Evolutionary conservation across 2,888 invertebrate species (phyloP).

Genomic region (Anarsia innoxiella): DNA sequence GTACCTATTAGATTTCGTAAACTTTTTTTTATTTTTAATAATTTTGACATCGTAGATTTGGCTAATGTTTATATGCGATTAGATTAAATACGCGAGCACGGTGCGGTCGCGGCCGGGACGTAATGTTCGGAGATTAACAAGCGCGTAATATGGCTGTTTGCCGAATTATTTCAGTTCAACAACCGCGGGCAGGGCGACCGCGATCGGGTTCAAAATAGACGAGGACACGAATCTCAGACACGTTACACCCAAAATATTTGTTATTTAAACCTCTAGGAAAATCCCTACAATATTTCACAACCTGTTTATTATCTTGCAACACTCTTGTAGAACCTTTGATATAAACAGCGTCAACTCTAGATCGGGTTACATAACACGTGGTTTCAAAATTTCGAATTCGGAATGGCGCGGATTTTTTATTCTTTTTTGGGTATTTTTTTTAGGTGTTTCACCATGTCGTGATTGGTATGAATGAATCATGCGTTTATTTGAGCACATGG

Average conservation of each 20-base stretch:
- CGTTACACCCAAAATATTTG: slow-evolving; percentile 43
- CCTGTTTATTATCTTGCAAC: slow-evolving; percentile 17
- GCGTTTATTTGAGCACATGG: too few relatives aligned
- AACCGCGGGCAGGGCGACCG: slow-evolving; percentile 65
- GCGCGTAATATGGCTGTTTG: slow-evolving; percentile 66
- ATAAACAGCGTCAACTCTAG: slow-evolving; percentile 14
- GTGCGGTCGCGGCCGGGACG: slow-evolving; percentile 35
- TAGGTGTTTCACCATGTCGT: slow-evolving; percentile 18
- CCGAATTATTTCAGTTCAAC: slow-evolving; percentile 74
- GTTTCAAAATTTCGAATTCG: slow-evolving; percentile 24
- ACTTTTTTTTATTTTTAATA: too few relatives aligned
- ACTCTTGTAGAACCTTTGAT: slow-evolving; percentile 20
- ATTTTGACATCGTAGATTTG: too few relatives aligned
- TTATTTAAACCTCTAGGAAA: slow-evolving; percentile 11
- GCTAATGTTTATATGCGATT: too few relatives aligned
- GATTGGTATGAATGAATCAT: slow-evolving; percentile 29
- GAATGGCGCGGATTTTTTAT: slow-evolving; percentile 14
- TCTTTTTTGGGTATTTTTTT: slow-evolving; percentile 14
- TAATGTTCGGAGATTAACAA: slow-evolving; percentile 57
- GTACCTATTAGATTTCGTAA: too few relatives aligned
- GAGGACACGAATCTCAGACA: slow-evolving; percentile 45
- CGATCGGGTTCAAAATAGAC: slow-evolving; percentile 71
- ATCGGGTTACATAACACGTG: slow-evolving; percentile 22
- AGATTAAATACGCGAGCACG: too few relatives aligned
- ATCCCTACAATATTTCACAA: slow-evolving; percentile 12